These are phyloP conservation scores for Rhinichthys klamathensis DNA, from an alignment of 2,113 vertebrate species.

Conservation along the genomic window DNA sequence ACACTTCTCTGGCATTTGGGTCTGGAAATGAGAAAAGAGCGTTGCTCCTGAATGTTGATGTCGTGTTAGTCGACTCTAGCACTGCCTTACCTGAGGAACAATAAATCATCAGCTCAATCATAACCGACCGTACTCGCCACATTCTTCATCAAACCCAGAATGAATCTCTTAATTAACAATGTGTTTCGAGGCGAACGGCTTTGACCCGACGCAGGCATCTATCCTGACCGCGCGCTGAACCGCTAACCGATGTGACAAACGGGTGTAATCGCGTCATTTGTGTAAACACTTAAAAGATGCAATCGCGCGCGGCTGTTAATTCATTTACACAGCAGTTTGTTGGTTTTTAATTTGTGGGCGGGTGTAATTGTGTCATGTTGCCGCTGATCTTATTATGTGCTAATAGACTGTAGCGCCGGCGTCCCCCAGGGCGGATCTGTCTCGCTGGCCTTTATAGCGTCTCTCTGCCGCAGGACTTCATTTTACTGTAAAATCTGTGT, in stretches of 20 bases:
- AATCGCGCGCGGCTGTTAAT: conserved; percentile 7
- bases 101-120: not conserved
- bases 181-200: not conserved
- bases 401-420: conserved; percentile 41
- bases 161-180: not conserved
- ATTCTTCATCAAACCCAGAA: not conserved
- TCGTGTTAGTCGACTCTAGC: not conserved
- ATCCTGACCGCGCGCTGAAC: not conserved
- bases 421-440: conserved; percentile 23
- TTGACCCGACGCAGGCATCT: not conserved
- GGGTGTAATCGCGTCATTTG: conserved; percentile 5
- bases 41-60: not conserved
- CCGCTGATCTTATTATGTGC: conserved; percentile 43
- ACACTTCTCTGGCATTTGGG: not conserved
- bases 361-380: conserved; percentile 41
- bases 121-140: not conserved
- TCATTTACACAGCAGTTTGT: conserved; percentile 32
- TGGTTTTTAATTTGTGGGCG: conserved; percentile 43
- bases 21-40: not conserved
- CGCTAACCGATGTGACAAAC: conserved; percentile 12
- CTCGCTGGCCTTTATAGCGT: conserved; percentile 29
- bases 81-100: not conserved
- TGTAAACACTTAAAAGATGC: conserved; percentile 42
- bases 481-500: conserved; percentile 50
- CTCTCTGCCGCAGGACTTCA: conserved; percentile 18